Conservation (phyloP, 2,888 invertebrate genomes). For the Danaus chrysippus region DNA sequence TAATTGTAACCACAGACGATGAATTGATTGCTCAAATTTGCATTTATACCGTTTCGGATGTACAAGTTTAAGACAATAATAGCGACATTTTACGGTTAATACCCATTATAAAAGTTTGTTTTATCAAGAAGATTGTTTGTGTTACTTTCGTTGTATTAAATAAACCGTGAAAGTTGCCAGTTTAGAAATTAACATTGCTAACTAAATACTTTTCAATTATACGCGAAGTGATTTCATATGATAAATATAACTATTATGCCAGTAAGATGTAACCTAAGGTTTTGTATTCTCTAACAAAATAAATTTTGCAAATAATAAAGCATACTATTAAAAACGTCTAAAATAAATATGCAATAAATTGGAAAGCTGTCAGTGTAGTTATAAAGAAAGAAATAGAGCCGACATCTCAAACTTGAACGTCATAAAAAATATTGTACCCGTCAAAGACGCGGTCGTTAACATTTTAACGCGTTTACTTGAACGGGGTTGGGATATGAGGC, state of each 20-base stretch:
- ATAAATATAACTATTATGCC: no score
- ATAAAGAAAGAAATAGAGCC: slow-evolving; percentile 38
- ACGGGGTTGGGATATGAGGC: slow-evolving; percentile 25
- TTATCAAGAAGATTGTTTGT: background rate
- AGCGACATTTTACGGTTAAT: slow-evolving; percentile 7
- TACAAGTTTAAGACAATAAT: slow-evolving; percentile 23
- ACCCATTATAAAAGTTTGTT: slow-evolving; percentile 13
- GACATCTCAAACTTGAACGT: slow-evolving; percentile 36
- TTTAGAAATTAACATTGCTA: background rate
- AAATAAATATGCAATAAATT: background rate
- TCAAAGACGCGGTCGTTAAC: slow-evolving; percentile 37
- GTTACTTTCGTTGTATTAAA: background rate
- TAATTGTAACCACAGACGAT: slow-evolving; percentile 48
- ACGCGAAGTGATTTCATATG: no score
- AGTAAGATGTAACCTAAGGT: no score
- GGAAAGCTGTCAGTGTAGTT: slow-evolving; percentile 16
- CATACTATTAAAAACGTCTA: background rate
- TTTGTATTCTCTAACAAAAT: no score
- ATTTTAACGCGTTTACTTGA: slow-evolving; percentile 36
- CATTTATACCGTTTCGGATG: slow-evolving; percentile 40
- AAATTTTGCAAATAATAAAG: background rate
- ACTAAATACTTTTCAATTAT: background rate
- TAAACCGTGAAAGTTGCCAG: background rate
- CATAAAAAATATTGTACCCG: slow-evolving; percentile 39
- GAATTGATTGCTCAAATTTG: slow-evolving; percentile 42